A percentile compares a stretch with the other conserved stretches of the same genome.
These are phyloP conservation scores for Trisateles emortualis DNA, from an alignment of 2,888 invertebrate genomes.

Conservation along the genomic window DNA sequence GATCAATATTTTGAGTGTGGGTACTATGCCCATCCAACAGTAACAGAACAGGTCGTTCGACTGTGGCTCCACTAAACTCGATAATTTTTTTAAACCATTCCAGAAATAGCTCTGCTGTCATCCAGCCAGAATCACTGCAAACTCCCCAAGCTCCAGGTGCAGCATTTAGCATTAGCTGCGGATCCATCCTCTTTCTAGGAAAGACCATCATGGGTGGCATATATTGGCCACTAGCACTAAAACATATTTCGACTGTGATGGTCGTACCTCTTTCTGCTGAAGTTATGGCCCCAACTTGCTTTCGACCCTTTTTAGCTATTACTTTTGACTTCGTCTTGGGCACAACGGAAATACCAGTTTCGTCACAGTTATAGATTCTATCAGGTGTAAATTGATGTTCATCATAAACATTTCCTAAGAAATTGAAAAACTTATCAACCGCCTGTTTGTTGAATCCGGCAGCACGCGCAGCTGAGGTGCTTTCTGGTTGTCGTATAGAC, in stretches of 20 bases:
- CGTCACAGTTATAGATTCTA: neutral
- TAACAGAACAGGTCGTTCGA: neutral
- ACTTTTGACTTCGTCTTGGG: neutral
- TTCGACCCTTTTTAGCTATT: neutral
- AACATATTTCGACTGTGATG: neutral
- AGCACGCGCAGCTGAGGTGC: neutral
- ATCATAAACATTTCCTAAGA: neutral
- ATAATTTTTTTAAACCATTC: constrained; percentile 27
- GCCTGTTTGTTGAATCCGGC: neutral
- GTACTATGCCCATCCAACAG: constrained; percentile 8
- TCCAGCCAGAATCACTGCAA: neutral
- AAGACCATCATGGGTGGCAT: neutral
- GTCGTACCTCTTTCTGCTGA: neutral
- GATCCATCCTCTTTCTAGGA: neutral
- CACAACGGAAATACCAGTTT: neutral
- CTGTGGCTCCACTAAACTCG: constrained; percentile 44
- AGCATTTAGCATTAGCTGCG: neutral
- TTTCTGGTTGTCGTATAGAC: neutral
- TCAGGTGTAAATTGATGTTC: neutral
- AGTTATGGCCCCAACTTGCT: neutral
- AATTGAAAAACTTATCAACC: neutral
- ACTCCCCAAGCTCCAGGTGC: neutral
- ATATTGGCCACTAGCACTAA: neutral
- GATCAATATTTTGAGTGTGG: constrained; percentile 10
- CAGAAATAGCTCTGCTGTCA: constrained; percentile 5